Conservation (phyloP, 2,888 invertebrate species). For the Pollenia labialis region DNA sequence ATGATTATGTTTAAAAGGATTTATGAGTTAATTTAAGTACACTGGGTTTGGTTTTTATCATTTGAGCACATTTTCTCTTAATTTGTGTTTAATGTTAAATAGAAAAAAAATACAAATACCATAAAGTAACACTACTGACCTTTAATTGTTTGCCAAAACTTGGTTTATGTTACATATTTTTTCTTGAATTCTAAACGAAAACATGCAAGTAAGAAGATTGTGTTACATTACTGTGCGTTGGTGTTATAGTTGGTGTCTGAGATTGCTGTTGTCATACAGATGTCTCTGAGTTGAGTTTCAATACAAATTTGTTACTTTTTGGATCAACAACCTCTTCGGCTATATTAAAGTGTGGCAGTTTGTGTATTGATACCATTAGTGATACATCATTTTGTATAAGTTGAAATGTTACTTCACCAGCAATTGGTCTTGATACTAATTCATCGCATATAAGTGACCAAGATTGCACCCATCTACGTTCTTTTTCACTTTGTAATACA, state of each 20-base stretch:
- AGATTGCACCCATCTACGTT: constrained; percentile 92
- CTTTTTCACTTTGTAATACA: constrained; percentile 93
- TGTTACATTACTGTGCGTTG: constrained; percentile 82
- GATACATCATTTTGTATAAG: constrained; percentile 96
- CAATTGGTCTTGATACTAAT: constrained; percentile 93
- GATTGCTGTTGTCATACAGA: constrained; percentile 90
- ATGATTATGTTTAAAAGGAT: constrained; percentile 63
- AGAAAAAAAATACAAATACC: constrained; percentile 40
- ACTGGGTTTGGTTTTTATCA: constrained; percentile 49
- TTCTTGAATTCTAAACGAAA: constrained; percentile 77
- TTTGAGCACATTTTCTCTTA: constrained; percentile 61
- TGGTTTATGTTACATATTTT: neutral
- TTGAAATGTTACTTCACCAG: constrained; percentile 94
- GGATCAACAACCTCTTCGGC: constrained; percentile 98
- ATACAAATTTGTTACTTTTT: constrained; percentile 96
- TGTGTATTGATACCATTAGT: constrained; percentile 92
- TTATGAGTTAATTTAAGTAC: constrained; percentile 55
- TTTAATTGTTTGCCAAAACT: constrained; percentile 10
- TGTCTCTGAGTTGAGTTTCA: constrained; percentile 97
- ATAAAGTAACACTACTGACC: constrained; percentile 60
- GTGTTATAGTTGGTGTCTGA: constrained; percentile 77
- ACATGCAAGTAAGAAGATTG: constrained; percentile 83
- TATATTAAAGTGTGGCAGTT: constrained; percentile 96
- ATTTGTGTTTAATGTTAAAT: neutral
- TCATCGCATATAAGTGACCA: constrained; percentile 98